Percentiles rank a stretch among this genome's conserved stretches.
phyloP scores from a whole-genome alignment of 2,113 vertebrate genomes.

The Ornithorhynchus anatinus region DNA sequence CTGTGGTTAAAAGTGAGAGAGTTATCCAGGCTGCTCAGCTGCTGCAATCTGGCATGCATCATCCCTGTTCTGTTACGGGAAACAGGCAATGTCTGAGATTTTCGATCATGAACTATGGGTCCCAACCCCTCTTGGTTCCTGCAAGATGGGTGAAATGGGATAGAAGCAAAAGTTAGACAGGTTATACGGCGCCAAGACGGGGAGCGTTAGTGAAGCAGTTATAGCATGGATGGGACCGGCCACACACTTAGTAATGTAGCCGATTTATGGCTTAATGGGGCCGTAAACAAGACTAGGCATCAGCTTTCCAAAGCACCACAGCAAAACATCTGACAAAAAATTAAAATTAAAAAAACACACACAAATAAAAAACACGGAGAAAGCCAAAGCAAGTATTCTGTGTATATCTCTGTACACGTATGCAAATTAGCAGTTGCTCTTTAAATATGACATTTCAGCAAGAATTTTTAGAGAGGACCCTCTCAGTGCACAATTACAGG shows the following conservation, averaged over 20 bases:
- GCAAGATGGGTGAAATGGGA: conserved; percentile 90
- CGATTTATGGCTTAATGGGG: conserved; percentile 24
- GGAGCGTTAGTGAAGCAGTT: conserved; percentile 78
- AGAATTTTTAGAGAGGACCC: conserved; percentile 11
- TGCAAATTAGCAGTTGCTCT: background rate
- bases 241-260: conserved; percentile 25
- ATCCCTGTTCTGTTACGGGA: conserved; percentile 99
- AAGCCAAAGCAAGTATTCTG: conserved; percentile 49
- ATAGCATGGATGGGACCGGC: conserved; percentile 40
- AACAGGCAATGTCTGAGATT: conserved; percentile 99
- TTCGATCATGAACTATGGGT: conserved; percentile 95
- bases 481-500: background rate
- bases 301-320: conserved; percentile 24
- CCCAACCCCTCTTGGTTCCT: conserved; percentile 99
- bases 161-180: conserved; percentile 84
- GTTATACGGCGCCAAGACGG: conserved; percentile 72
- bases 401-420: too few species aligned
- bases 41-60: conserved; percentile 99
- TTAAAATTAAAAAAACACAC: conserved; percentile 48
- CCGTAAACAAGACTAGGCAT: conserved; percentile 45
- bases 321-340: conserved; percentile 30
- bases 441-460: conserved; percentile 24
- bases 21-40: conserved; percentile 99
- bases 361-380: too few species aligned
- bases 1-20: conserved; percentile 99